phyloP scores from a whole-genome alignment of 2,797 vertebrate genomes.

The Squalus acanthias region DNA sequence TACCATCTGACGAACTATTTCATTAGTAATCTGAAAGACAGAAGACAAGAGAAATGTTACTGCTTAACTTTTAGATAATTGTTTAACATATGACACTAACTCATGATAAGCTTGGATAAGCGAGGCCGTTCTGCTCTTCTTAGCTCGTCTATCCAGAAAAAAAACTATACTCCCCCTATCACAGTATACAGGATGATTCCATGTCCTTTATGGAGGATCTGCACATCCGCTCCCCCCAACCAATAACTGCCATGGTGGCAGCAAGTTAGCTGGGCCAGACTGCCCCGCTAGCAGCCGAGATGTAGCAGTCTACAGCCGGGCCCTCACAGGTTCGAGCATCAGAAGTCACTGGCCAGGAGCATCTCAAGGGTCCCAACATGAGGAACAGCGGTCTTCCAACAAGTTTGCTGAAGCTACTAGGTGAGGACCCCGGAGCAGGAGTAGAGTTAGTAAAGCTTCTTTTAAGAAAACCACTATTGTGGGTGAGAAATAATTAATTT shows the following conservation, averaged over 20 bases:
- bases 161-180: neutral
- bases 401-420: too few relatives aligned
- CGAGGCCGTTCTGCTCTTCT: neutral
- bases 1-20: conserved; percentile 69
- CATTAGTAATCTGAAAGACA: conserved; percentile 60
- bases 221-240: neutral
- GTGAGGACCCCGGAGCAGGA: too few relatives aligned
- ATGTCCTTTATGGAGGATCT: neutral
- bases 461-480: neutral
- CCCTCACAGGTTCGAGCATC: neutral
- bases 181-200: neutral
- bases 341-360: neutral
- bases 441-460: neutral
- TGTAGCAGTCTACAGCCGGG: too few relatives aligned
- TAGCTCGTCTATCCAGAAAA: neutral
- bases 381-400: too few relatives aligned
- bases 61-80: neutral
- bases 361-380: too few relatives aligned
- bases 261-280: neutral
- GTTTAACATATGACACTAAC: neutral
- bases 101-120: neutral
- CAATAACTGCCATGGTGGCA: neutral
- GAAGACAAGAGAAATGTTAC: conserved; percentile 26
- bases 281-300: neutral
- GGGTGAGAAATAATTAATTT: neutral